Conservation (phyloP, 2,888 invertebrate species). For the Seira sanloemensis region DNA sequence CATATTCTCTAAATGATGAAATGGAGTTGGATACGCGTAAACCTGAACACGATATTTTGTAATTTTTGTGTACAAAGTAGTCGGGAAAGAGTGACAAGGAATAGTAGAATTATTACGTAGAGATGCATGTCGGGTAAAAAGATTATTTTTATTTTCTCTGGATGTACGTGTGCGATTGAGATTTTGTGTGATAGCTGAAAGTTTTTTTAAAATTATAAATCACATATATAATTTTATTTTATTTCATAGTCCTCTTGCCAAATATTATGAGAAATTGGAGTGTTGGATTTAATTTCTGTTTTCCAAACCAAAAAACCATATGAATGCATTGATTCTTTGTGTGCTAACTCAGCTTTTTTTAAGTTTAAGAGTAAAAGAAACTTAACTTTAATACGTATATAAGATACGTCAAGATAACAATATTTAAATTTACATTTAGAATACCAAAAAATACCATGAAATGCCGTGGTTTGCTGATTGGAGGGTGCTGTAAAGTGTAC, state of each 20-base stretch:
- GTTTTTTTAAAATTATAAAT: too few species aligned
- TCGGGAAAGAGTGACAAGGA: constrained; percentile 2
- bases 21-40: background rate
- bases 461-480: constrained; percentile 73
- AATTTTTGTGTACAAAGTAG: constrained; percentile 64
- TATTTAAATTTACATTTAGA: constrained; percentile 29
- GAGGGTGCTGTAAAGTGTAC: constrained; percentile 74
- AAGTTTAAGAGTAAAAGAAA: constrained; percentile 32
- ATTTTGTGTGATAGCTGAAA: too few species aligned
- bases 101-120: too few species aligned
- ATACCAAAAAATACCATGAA: constrained; percentile 59
- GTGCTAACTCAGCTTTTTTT: constrained; percentile 42
- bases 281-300: too few species aligned
- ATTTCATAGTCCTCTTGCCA: constrained; percentile 10
- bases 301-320: too few species aligned
- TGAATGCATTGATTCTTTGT: constrained; percentile 42
- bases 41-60: constrained; percentile 44
- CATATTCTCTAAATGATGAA: background rate
- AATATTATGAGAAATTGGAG: background rate
- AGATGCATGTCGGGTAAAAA: too few species aligned
- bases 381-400: constrained; percentile 8
- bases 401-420: constrained; percentile 12
- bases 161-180: constrained; percentile 1
- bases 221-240: too few species aligned
- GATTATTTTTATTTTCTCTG: background rate